phyloP scores from a whole-genome alignment of 2,888 invertebrate species.

The Hololepta plana region DNA sequence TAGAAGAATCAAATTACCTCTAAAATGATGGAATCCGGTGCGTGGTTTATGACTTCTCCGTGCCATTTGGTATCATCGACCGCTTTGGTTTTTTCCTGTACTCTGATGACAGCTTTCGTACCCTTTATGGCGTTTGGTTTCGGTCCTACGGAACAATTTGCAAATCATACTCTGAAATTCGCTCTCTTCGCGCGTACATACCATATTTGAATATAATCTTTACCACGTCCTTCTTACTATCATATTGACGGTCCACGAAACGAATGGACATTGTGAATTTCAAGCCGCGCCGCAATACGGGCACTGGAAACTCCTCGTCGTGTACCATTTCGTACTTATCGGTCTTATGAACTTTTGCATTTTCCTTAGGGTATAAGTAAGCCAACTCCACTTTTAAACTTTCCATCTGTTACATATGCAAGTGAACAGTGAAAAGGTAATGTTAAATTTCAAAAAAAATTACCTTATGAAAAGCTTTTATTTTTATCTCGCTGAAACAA shows the following conservation, averaged over 20 bases:
- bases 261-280: slow-evolving; percentile 48
- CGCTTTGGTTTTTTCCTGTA: slow-evolving; percentile 13
- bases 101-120: slow-evolving; percentile 29
- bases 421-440: slow-evolving; percentile 1
- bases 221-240: slow-evolving; percentile 41
- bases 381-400: slow-evolving; percentile 38
- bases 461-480: too few relatives aligned
- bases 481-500: too few relatives aligned
- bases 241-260: slow-evolving; percentile 39
- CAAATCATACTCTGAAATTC: slow-evolving; percentile 3
- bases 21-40: slow-evolving; percentile 22
- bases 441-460: background rate
- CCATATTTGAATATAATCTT: slow-evolving; percentile 50
- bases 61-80: slow-evolving; percentile 20
- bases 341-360: slow-evolving; percentile 50
- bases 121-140: slow-evolving; percentile 34
- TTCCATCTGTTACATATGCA: slow-evolving; percentile 23
- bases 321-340: slow-evolving; percentile 49
- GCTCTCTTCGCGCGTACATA: slow-evolving; percentile 19
- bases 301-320: slow-evolving; percentile 36
- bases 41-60: slow-evolving; percentile 17
- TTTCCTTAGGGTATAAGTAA: slow-evolving; percentile 48
- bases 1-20: slow-evolving; percentile 19
- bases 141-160: slow-evolving; percentile 19
- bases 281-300: slow-evolving; percentile 55